Evolutionary conservation across 2,888 invertebrate genomes (phyloP).

Genomic region (Metallyticus violacea): DNA sequence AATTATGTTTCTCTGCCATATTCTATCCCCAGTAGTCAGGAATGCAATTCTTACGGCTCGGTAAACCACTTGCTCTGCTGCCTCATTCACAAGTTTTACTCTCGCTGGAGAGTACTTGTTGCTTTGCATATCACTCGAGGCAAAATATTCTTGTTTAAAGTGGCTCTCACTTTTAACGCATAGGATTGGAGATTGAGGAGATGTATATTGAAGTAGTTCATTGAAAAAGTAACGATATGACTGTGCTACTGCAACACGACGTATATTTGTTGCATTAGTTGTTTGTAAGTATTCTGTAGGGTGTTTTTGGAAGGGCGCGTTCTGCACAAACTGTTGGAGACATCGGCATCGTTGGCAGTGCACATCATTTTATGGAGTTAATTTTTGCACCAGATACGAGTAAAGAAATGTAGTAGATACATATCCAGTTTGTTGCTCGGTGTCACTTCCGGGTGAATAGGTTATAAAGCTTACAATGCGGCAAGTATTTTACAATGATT

Average conservation of each 20-base stretch:
- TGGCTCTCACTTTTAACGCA: neutral
- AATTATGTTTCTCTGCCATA: neutral
- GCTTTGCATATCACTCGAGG: neutral
- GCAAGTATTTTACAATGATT: too few species aligned
- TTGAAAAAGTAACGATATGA: neutral
- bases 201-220: neutral
- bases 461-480: too few species aligned
- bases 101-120: neutral
- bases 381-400: too few species aligned
- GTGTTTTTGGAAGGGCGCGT: too few species aligned
- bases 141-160: neutral
- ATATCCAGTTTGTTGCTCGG: too few species aligned
- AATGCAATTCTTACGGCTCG: neutral
- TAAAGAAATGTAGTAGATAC: too few species aligned
- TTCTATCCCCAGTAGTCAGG: neutral
- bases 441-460: too few species aligned
- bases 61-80: neutral
- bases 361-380: too few species aligned
- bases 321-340: too few species aligned
- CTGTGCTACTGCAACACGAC: neutral
- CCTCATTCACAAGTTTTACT: neutral
- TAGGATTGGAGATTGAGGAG: neutral
- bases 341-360: too few species aligned
- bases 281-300: too few species aligned
- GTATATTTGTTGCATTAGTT: too few species aligned